Evolutionary conservation across 2,797 vertebrate species (phyloP).

Genomic region (Argya squamiceps): DNA sequence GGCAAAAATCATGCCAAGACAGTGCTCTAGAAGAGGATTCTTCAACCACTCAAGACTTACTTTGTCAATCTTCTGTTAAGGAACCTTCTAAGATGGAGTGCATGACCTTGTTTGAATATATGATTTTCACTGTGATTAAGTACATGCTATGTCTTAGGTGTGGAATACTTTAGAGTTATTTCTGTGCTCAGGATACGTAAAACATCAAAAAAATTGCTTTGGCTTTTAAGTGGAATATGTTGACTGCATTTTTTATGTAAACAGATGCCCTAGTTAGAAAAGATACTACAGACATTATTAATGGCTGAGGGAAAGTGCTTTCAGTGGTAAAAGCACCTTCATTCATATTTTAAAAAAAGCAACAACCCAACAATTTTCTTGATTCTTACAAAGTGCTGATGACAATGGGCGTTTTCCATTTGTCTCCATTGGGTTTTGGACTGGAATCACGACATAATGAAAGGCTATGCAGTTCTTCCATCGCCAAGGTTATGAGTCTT

Average conservation of each 20-base stretch:
- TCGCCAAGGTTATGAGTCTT: not conserved
- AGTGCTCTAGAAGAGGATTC: not conserved
- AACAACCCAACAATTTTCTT: not conserved
- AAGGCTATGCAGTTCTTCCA: not conserved
- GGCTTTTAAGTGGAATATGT: conserved; percentile 20
- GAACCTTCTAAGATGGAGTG: not conserved
- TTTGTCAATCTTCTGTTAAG: not conserved
- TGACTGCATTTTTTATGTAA: conserved; percentile 47
- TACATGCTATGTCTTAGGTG: not conserved
- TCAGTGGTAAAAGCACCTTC: conserved; percentile 53
- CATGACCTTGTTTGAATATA: not conserved
- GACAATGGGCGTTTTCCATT: not conserved
- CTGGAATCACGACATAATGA: not conserved
- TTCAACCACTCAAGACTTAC: not conserved
- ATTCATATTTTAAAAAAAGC: conserved; percentile 42
- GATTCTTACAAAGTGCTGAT: not conserved
- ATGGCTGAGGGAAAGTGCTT: conserved; percentile 36
- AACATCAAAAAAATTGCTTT: not conserved
- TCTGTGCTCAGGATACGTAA: not conserved
- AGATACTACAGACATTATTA: conserved; percentile 39
- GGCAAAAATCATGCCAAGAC: not conserved
- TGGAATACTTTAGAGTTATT: not conserved
- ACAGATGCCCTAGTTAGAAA: conserved; percentile 44
- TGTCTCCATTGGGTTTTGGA: not conserved
- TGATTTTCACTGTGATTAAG: not conserved